Percentiles rank a stretch among this genome's conserved stretches.
Conservation (phyloP, 2,797 vertebrate species). For the Microhierax caerulescens region DNA sequence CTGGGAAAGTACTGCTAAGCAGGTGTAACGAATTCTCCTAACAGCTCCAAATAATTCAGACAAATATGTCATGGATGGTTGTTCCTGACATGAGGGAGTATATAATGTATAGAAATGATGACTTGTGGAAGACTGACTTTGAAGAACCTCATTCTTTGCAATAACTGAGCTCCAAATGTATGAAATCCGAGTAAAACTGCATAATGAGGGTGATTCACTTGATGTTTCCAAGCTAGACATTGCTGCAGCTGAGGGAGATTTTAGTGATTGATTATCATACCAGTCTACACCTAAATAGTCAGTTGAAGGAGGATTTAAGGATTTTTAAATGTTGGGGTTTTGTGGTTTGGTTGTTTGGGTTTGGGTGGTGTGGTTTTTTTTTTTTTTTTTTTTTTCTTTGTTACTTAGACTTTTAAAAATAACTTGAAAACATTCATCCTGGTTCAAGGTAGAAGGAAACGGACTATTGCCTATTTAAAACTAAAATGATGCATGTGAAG, state of each 20-base stretch:
- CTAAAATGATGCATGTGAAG: not conserved
- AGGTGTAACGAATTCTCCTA: constrained; percentile 3
- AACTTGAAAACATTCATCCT: not conserved
- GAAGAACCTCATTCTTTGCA: not conserved
- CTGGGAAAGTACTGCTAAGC: constrained; percentile 22
- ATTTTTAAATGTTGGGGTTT: not conserved
- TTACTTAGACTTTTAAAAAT: not conserved
- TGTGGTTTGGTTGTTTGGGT: not conserved
- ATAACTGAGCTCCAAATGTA: not conserved
- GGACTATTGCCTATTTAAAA: not conserved
- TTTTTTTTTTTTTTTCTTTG: not conserved
- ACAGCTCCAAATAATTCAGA: constrained; percentile 19
- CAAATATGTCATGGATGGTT: not conserved
- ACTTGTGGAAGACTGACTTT: not conserved
- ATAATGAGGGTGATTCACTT: constrained; percentile 8
- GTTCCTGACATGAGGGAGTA: constrained; percentile 1
- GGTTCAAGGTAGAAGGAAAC: not conserved
- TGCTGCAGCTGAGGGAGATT: not conserved
- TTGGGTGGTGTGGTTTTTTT: too few relatives aligned
- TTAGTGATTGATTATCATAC: not conserved
- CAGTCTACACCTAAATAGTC: not conserved
- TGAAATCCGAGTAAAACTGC: not conserved
- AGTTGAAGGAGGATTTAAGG: not conserved
- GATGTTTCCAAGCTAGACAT: not conserved
- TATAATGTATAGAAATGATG: not conserved